These are phyloP conservation scores for Scotopteryx bipunctaria DNA, from an alignment of 2,888 invertebrate species.

Conservation along the genomic window DNA sequence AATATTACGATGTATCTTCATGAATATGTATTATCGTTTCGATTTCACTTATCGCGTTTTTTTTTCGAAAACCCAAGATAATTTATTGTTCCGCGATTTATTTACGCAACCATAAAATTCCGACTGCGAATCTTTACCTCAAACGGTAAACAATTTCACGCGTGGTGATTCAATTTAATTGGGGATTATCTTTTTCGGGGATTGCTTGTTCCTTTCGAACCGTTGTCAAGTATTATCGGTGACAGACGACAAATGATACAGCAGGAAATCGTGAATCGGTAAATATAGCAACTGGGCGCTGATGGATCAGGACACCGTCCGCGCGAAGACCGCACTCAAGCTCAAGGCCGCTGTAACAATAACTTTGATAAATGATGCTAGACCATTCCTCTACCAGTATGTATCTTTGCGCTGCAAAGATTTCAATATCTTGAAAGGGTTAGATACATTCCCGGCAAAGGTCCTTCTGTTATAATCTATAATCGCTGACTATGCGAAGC, in stretches of 20 bases:
- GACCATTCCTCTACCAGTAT: conserved; percentile 1
- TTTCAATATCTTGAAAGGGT: conserved; percentile 19
- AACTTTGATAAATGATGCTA: conserved; percentile 29
- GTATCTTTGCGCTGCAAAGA: conserved; percentile 5
- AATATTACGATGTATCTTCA: conserved; percentile 28
- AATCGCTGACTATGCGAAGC: neutral
- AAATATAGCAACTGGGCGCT: conserved; percentile 28
- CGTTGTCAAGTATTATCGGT: conserved; percentile 67
- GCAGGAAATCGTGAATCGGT: conserved; percentile 44
- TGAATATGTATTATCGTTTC: conserved; percentile 27
- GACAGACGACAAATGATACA: conserved; percentile 77
- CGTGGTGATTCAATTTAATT: conserved; percentile 77
- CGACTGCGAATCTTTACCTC: conserved; percentile 56
- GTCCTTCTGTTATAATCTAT: neutral
- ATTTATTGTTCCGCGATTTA: conserved; percentile 27
- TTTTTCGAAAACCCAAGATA: conserved; percentile 27
- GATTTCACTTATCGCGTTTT: conserved; percentile 25
- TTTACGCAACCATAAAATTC: conserved; percentile 33
- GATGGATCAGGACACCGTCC: conserved; percentile 18
- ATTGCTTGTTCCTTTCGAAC: conserved; percentile 54
- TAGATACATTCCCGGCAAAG: neutral
- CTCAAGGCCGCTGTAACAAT: conserved; percentile 28
- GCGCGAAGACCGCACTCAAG: conserved; percentile 28
- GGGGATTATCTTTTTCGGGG: conserved; percentile 76
- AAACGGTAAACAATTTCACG: conserved; percentile 80